Conservation (phyloP, 2,797 vertebrate species). For the Odontamblyopus lacepedii region DNA sequence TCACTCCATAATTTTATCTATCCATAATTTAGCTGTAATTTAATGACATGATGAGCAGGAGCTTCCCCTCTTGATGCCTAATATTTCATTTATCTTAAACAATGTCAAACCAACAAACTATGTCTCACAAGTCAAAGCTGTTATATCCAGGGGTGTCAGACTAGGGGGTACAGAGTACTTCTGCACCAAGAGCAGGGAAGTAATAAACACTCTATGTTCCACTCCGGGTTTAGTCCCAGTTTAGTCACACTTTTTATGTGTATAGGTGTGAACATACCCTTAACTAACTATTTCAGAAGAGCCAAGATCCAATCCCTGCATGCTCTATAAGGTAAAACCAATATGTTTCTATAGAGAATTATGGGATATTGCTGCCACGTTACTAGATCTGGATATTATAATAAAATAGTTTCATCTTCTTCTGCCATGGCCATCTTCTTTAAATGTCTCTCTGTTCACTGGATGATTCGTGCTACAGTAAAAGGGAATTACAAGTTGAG, state of each 20-base stretch:
- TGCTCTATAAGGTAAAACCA: neutral
- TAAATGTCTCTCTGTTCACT: constrained; percentile 39
- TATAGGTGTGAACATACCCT: no score
- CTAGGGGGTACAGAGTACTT: no score
- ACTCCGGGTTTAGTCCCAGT: neutral
- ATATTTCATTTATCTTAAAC: no score
- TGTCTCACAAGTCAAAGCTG: no score
- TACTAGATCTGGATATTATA: constrained; percentile 32
- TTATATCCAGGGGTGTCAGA: no score
- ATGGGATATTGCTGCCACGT: neutral
- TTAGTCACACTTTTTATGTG: neutral
- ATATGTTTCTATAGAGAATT: neutral
- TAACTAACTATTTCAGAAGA: neutral
- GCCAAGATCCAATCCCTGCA: neutral
- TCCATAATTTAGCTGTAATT: neutral
- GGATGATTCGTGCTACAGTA: constrained; percentile 53
- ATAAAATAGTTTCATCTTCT: constrained; percentile 19
- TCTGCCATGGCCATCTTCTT: constrained; percentile 31
- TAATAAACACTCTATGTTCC: neutral
- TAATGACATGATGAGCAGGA: neutral
- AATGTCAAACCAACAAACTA: no score
- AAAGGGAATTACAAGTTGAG: constrained; percentile 69
- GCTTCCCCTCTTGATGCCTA: neutral
- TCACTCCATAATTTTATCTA: neutral
- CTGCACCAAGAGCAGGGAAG: neutral